phyloP scores from a whole-genome alignment of 2,113 vertebrate species.

The Opisthocomus hoazin region DNA sequence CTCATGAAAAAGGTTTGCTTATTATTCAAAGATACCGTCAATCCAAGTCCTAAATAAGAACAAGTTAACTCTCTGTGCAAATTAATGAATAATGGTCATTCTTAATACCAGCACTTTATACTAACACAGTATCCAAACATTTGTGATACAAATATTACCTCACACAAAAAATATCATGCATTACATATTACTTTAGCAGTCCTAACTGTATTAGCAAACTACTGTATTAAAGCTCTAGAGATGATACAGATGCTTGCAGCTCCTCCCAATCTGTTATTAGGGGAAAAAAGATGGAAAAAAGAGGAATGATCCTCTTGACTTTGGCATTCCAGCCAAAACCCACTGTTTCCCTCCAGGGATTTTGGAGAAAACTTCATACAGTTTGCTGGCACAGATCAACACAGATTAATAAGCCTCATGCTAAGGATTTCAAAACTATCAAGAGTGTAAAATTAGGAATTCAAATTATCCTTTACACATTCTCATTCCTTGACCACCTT shows the following conservation, averaged over 20 bases:
- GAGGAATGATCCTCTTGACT: neutral
- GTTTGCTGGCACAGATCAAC: neutral
- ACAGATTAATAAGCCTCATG: neutral
- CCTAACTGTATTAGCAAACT: neutral
- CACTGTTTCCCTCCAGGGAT: neutral
- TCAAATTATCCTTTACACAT: neutral
- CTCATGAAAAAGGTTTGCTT: neutral
- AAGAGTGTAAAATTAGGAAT: neutral
- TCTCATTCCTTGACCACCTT: neutral
- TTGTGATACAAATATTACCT: neutral
- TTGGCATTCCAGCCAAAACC: neutral
- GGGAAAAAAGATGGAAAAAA: neutral
- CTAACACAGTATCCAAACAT: neutral
- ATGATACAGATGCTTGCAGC: neutral
- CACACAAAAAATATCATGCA: neutral
- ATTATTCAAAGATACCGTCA: neutral
- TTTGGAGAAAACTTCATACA: neutral
- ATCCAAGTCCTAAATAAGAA: neutral
- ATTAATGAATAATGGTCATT: neutral
- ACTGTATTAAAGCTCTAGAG: neutral
- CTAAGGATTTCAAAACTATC: neutral
- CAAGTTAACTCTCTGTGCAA: neutral
- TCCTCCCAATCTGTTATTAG: neutral
- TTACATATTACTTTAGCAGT: neutral
- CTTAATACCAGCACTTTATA: neutral